These are phyloP conservation scores for Druon quercuslanigerum DNA, from an alignment of 1,140 invertebrate species.

Conservation along the genomic window DNA sequence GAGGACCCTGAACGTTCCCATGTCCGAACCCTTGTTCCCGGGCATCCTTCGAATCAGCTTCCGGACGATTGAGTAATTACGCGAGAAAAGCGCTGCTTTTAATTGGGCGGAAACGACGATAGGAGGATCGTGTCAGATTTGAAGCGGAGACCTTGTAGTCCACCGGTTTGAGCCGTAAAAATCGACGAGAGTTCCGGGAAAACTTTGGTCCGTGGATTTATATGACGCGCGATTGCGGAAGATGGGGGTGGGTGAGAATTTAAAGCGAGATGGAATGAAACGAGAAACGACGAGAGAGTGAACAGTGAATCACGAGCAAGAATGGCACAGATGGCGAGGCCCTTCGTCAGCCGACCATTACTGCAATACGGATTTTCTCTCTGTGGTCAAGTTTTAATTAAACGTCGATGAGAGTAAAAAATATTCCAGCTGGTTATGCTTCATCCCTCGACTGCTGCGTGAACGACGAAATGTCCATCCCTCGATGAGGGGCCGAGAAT, in stretches of 20 bases:
- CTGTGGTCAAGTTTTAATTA: slow-evolving; percentile 31
- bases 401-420: slow-evolving; percentile 24
- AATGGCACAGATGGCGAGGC: slow-evolving; percentile 20
- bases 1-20: not conserved
- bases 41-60: slow-evolving; percentile 6
- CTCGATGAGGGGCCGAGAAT: not conserved
- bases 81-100: slow-evolving; percentile 26
- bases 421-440: not conserved
- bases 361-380: not conserved
- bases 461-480: slow-evolving; percentile 4
- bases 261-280: not conserved
- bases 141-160: slow-evolving; percentile 11
- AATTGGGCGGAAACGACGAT: slow-evolving; percentile 30
- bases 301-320: slow-evolving; percentile 9
- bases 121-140: slow-evolving; percentile 14
- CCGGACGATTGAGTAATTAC: slow-evolving; percentile 26
- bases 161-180: not conserved
- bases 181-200: slow-evolving; percentile 23
- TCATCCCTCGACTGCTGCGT: slow-evolving; percentile 21
- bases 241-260: slow-evolving; percentile 12
- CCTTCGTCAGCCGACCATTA: slow-evolving; percentile 24
- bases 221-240: slow-evolving; percentile 15
- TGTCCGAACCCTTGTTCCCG: slow-evolving; percentile 9
- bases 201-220: slow-evolving; percentile 14
- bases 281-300: not conserved